Conservation (phyloP, 2,797 vertebrate species). For the Acropternis orthonyx region DNA sequence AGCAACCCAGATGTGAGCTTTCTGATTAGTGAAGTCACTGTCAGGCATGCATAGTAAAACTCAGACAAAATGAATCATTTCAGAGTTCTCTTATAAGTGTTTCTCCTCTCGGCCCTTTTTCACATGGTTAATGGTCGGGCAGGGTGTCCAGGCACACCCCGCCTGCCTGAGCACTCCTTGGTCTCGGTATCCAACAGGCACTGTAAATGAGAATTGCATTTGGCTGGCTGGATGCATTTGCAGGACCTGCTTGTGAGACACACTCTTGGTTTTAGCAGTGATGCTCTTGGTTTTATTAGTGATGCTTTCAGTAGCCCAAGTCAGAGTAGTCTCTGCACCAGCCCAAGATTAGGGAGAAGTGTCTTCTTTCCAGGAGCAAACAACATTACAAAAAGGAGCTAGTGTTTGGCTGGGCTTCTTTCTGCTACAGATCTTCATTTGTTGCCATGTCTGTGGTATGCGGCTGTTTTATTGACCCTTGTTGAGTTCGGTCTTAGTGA, state of each 20-base stretch:
- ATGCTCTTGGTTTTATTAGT: neutral
- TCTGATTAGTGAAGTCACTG: constrained; percentile 51
- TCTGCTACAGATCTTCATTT: neutral
- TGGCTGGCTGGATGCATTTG: neutral
- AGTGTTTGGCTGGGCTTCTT: neutral
- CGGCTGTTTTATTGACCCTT: neutral
- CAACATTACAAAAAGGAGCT: neutral
- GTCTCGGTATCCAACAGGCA: neutral
- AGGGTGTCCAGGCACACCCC: neutral
- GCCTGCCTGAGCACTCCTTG: neutral
- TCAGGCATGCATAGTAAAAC: constrained; percentile 49
- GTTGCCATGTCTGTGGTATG: neutral
- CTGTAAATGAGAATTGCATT: neutral
- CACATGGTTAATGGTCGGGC: neutral
- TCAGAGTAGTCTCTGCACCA: neutral
- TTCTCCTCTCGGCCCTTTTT: neutral
- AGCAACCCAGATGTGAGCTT: constrained; percentile 42
- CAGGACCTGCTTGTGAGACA: neutral
- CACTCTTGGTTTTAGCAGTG: neutral
- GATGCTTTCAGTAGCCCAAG: neutral
- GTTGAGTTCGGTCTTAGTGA: neutral
- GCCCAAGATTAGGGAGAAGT: neutral
- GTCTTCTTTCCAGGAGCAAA: neutral
- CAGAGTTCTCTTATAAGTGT: neutral
- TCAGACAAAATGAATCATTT: constrained; percentile 53